Conservation (phyloP, 2,888 invertebrate genomes). For the Rhagophthalmus giganteus region DNA sequence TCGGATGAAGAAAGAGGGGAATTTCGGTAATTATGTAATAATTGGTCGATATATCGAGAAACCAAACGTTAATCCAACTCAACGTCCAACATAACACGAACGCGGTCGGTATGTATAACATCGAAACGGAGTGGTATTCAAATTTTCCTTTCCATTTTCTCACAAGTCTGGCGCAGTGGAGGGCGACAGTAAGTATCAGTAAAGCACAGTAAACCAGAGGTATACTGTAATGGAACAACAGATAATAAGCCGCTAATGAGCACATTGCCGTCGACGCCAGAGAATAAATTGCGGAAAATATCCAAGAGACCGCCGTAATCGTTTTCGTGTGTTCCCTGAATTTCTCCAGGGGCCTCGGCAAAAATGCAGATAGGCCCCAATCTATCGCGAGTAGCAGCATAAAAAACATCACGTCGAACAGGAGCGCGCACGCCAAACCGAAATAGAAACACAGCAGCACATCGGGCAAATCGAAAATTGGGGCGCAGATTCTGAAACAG, state of each 20-base stretch:
- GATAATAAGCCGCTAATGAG: slow-evolving; percentile 10
- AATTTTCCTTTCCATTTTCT: slow-evolving; percentile 6
- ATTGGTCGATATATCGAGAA: slow-evolving; percentile 1
- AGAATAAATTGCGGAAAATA: slow-evolving; percentile 11
- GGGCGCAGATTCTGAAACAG: slow-evolving; percentile 10
- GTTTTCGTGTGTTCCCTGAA: slow-evolving; percentile 13
- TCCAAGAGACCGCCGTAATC: slow-evolving; percentile 15
- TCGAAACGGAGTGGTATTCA: slow-evolving; percentile 12
- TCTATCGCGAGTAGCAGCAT: slow-evolving; percentile 17
- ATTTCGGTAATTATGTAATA: slow-evolving; percentile 15
- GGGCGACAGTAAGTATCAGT: slow-evolving; percentile 6
- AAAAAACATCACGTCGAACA: slow-evolving; percentile 16
- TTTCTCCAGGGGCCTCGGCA: slow-evolving; percentile 15
- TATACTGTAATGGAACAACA: slow-evolving; percentile 18
- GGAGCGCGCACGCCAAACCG: slow-evolving; percentile 14
- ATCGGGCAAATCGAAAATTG: slow-evolving; percentile 7
- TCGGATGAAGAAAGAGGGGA: slow-evolving; percentile 17
- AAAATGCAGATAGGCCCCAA: slow-evolving; percentile 22
- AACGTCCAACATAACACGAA: slow-evolving; percentile 17
- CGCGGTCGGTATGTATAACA: slow-evolving; percentile 15
- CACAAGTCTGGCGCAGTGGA: slow-evolving; percentile 13
- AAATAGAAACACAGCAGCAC: slow-evolving; percentile 19
- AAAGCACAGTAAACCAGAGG: slow-evolving; percentile 9
- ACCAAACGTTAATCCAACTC: slow-evolving; percentile 17
- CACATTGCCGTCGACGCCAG: slow-evolving; percentile 11